phyloP scores from a whole-genome alignment of 2,888 invertebrate species.

The Gasteruption jaculator region DNA sequence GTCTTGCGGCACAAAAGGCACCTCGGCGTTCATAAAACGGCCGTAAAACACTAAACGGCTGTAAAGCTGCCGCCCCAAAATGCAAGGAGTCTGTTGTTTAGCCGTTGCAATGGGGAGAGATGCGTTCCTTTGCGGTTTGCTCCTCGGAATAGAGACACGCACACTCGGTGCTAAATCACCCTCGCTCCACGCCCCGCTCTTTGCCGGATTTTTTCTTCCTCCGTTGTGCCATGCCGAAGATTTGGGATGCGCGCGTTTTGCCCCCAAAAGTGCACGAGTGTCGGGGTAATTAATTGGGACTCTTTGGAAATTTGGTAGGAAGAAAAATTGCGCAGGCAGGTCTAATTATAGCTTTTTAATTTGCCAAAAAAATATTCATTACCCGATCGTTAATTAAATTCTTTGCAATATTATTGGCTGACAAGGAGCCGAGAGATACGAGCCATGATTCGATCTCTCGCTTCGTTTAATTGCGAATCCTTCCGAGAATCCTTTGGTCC shows the following conservation, averaged over 20 bases:
- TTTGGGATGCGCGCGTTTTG: too few species aligned
- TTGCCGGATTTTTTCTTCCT: constrained; percentile 19
- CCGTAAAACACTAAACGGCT: constrained; percentile 52
- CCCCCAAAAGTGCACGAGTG: too few species aligned
- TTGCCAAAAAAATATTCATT: too few species aligned
- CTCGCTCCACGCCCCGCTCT: constrained; percentile 40
- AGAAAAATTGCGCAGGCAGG: too few species aligned
- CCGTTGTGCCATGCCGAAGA: too few species aligned
- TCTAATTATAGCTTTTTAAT: too few species aligned
- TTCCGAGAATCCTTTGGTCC: constrained; percentile 31
- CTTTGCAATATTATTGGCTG: too few species aligned
- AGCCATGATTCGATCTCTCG: constrained; percentile 28
- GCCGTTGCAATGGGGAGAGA: too few species aligned
- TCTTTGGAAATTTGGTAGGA: too few species aligned
- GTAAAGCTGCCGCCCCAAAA: constrained; percentile 51
- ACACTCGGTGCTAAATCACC: constrained; percentile 47
- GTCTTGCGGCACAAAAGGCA: constrained; percentile 31
- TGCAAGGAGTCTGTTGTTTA: constrained; percentile 34
- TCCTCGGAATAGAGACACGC: constrained; percentile 47
- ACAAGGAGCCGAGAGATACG: constrained; percentile 30
- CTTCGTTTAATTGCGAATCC: constrained; percentile 34
- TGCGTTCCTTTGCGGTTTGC: constrained; percentile 29
- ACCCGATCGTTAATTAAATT: too few species aligned
- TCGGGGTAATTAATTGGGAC: too few species aligned
- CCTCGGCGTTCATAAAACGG: constrained; percentile 49